Evolutionary conservation across 92 coral and sea anemone genomes (phyloP).

Genomic region (Zoanthus sansibaricus): DNA sequence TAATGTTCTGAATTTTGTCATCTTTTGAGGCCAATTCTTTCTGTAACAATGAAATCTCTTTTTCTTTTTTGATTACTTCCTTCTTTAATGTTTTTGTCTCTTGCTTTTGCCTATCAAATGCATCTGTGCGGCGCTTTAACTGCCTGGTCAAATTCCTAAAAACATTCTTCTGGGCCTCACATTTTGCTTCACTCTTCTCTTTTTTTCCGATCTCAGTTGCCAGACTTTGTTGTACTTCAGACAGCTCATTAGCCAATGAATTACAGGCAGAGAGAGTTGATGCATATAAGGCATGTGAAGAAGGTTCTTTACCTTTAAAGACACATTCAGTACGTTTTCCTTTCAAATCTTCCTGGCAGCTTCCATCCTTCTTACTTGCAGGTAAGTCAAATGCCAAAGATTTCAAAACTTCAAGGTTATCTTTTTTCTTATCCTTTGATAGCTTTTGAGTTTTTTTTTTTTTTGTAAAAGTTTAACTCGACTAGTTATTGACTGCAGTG

Average conservation of each 20-base stretch:
- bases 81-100: constrained; percentile 33
- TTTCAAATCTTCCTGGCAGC: constrained; percentile 51
- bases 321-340: constrained; percentile 46
- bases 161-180: constrained; percentile 44
- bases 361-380: constrained; percentile 40
- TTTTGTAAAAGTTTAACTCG: constrained; percentile 40
- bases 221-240: constrained; percentile 38
- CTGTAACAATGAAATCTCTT: constrained; percentile 25
- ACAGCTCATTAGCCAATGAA: constrained; percentile 46
- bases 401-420: constrained; percentile 40
- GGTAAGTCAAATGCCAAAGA: constrained; percentile 47
- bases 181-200: constrained; percentile 19
- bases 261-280: constrained; percentile 43
- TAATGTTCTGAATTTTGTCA: constrained; percentile 29
- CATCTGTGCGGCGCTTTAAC: constrained; percentile 40
- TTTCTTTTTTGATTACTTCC: constrained; percentile 37
- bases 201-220: constrained; percentile 28
- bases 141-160: constrained; percentile 35
- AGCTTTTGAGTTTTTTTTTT: constrained; percentile 41
- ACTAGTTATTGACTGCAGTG: constrained; percentile 47
- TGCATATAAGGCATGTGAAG: constrained; percentile 50
- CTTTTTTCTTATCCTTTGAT: constrained; percentile 34
- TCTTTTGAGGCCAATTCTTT: constrained; percentile 43
- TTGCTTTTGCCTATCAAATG: constrained; percentile 37
- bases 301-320: constrained; percentile 49